A percentile compares a stretch with the other conserved stretches of the same genome.
Evolutionary conservation across 2,888 invertebrate genomes (phyloP).

Genomic region (Lagria hirta): DNA sequence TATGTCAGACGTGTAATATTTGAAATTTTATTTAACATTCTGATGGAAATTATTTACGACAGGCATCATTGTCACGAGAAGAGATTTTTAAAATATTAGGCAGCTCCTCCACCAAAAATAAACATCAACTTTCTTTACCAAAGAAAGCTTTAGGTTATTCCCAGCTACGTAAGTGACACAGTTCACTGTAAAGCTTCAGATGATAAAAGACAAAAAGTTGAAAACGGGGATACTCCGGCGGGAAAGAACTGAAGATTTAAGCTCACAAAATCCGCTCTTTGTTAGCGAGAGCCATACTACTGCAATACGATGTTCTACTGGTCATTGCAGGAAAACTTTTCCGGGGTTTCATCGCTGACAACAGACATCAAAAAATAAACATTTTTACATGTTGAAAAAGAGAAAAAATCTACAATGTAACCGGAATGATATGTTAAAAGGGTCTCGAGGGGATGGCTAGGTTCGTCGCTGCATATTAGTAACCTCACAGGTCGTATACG

Average conservation of each 20-base stretch:
- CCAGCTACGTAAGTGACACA: constrained; percentile 19
- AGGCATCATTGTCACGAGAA: constrained; percentile 11
- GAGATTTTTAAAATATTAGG: constrained; percentile 15
- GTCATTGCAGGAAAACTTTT: constrained; percentile 16
- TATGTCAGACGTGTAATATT: no score
- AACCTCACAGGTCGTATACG: constrained; percentile 21
- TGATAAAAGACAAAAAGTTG: constrained; percentile 24
- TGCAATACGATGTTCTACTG: constrained; percentile 12
- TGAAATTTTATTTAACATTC: no score
- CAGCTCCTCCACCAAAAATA: constrained; percentile 11
- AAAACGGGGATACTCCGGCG: constrained; percentile 11
- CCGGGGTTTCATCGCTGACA: constrained; percentile 2
- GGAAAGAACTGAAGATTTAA: constrained; percentile 14
- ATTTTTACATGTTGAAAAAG: constrained; percentile 4
- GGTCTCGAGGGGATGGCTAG: constrained; percentile 10
- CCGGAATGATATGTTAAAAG: constrained; percentile 21
- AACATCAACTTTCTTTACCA: constrained; percentile 13
- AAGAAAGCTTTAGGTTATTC: constrained; percentile 13
- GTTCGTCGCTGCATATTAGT: constrained; percentile 20
- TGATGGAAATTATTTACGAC: constrained; percentile 13
- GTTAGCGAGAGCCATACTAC: constrained; percentile 3
- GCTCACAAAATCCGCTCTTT: constrained; percentile 16
- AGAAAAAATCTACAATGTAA: constrained; percentile 7
- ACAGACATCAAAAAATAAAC: constrained; percentile 17
- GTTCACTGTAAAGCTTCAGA: constrained; percentile 16